Conservation (phyloP, 2,797 vertebrate species). For the Tenualosa ilisha region DNA sequence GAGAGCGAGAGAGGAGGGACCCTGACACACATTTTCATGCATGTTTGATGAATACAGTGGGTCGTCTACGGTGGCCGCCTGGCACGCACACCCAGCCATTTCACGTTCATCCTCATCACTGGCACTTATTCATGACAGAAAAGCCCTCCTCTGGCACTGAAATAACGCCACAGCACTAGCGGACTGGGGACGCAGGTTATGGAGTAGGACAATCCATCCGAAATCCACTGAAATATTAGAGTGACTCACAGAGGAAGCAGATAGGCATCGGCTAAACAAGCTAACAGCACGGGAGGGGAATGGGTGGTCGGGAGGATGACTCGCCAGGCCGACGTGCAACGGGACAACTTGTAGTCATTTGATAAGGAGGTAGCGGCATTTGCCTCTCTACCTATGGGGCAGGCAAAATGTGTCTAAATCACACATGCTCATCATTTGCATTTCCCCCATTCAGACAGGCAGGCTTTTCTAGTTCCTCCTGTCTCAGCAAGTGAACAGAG, state of each 20-base stretch:
- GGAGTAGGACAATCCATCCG: neutral
- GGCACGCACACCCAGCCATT: neutral
- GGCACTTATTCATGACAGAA: neutral
- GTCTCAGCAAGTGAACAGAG: neutral
- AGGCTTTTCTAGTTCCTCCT: neutral
- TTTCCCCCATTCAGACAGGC: neutral
- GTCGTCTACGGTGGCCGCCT: constrained; percentile 25
- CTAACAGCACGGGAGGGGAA: neutral
- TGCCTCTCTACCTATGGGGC: neutral
- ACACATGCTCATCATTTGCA: neutral
- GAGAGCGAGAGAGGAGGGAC: neutral
- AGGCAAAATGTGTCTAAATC: neutral
- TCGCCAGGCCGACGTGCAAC: neutral
- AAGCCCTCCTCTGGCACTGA: neutral
- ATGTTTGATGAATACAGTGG: constrained; percentile 43
- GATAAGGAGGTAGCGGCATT: neutral
- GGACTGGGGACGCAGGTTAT: neutral
- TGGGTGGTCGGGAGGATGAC: neutral
- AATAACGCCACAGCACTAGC: neutral
- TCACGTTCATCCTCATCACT: neutral
- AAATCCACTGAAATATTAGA: neutral
- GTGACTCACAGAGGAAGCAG: neutral
- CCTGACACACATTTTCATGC: constrained; percentile 52
- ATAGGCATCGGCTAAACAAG: neutral
- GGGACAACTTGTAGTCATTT: neutral